Percentiles rank a stretch among this genome's conserved stretches.
Conservation (phyloP, 2,113 vertebrate species). For the Ophiodon elongatus region DNA sequence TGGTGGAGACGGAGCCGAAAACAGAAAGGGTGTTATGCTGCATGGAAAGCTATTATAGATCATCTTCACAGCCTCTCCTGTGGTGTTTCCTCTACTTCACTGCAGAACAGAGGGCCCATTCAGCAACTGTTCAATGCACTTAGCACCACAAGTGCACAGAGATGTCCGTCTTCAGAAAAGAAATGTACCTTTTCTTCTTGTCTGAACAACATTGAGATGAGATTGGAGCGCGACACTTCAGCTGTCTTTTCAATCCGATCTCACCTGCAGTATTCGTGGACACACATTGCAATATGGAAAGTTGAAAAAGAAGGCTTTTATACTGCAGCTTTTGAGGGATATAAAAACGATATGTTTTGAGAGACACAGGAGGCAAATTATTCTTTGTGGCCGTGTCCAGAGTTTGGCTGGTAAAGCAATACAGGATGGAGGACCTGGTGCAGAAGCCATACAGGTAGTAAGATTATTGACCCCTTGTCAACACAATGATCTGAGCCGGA, state of each 20-base stretch:
- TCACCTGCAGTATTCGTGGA: background rate
- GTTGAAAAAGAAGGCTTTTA: background rate
- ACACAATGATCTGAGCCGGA: background rate
- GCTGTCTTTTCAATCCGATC: background rate
- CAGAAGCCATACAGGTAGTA: background rate
- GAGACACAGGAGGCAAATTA: background rate
- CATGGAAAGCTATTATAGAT: slow-evolving; percentile 14
- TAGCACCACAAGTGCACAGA: background rate
- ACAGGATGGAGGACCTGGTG: background rate
- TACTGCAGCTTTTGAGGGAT: background rate
- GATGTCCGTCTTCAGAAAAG: background rate
- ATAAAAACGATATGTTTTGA: fast-evolving
- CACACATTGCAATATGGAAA: background rate
- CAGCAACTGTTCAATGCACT: background rate
- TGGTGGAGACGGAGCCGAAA: background rate
- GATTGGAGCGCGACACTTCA: background rate
- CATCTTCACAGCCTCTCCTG: background rate
- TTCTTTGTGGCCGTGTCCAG: slow-evolving; percentile 4
- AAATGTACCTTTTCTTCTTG: background rate
- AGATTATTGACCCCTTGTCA: slow-evolving; percentile 21
- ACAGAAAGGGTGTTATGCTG: background rate
- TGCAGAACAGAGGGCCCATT: background rate
- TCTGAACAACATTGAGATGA: background rate
- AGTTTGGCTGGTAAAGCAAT: background rate
- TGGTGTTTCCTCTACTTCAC: background rate